Evolutionary conservation across 2,888 invertebrate species (phyloP), one percentile per base, ranked within the genome.

Genomic region (Uloborus plumipes): DNA sequence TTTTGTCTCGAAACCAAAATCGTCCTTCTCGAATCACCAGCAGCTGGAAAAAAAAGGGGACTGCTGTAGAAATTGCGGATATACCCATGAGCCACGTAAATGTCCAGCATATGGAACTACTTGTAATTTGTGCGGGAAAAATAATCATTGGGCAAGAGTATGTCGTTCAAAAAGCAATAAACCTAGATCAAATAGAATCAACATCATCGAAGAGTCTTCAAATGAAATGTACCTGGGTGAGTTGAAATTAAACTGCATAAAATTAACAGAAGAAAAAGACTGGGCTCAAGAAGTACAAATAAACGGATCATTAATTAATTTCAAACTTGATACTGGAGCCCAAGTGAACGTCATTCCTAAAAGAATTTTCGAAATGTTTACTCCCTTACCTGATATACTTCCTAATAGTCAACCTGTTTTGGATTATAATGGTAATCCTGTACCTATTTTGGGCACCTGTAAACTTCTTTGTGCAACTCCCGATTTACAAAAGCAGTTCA

Each of bases 21-120:
- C n/a, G n/a, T n/a, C n/a, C 1, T 6, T 18, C n/a, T 6, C 18
- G 15, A 55, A 3, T 4, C 14, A 51, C 2, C 11, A 7, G 11
- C 39, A 39, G 39, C 9, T 1, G 9, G 16, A 9, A 66, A 67
- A 26, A 14, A 64, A 20, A 22, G 9, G 47, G 16, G 15, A 22
- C 13, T 3, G 7, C 0, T 69, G 69, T 22, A 51, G 20, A 6
- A 18, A 20, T 11, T 69, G 67, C 20, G 69, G 53, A 7, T 13
- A 22, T 6, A 14, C 16, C 15, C 69, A 69, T 20, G 50, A 26
- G 18, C 53, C 22, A 20, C 18, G 31, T 3, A 51, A n/a, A 15
- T 69, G 69, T 31, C 69, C 69, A n/a, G 69, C 72, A 13, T 72
- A 64, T 64, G 72, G 72, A 47, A 72, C 18, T 20, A 31, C 18